These are phyloP conservation scores for Plodia interpunctella DNA, from an alignment of 1,140 invertebrate species.

Conservation along the genomic window DNA sequence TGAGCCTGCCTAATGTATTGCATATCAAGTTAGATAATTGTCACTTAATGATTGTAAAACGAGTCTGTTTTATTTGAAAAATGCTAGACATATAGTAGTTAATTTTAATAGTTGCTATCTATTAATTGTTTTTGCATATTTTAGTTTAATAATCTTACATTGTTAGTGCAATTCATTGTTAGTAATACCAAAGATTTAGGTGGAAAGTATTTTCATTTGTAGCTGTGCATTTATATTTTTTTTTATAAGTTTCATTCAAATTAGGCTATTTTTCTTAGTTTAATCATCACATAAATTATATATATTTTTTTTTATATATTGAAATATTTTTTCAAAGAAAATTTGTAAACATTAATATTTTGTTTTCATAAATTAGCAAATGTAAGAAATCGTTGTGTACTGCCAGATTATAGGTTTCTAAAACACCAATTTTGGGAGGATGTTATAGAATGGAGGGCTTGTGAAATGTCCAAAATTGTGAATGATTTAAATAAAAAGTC, in stretches of 20 bases:
- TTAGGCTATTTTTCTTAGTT: too few species aligned
- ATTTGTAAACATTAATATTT: too few species aligned
- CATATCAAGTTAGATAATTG: slow-evolving; percentile 66
- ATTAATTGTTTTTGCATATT: slow-evolving; percentile 40
- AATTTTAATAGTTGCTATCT: slow-evolving; percentile 32
- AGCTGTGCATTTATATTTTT: too few species aligned
- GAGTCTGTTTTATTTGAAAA: slow-evolving; percentile 29
- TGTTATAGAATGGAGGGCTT: slow-evolving; percentile 34
- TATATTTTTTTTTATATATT: too few species aligned
- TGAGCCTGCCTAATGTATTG: slow-evolving; percentile 67
- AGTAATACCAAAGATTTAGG: too few species aligned
- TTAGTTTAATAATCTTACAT: too few species aligned
- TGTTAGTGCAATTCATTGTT: too few species aligned
- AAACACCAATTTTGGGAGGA: slow-evolving; percentile 54
- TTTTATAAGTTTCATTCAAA: too few species aligned
- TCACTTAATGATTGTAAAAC: slow-evolving; percentile 30
- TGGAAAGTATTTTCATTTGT: too few species aligned
- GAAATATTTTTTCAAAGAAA: too few species aligned
- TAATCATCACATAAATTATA: too few species aligned
- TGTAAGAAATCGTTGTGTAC: slow-evolving; percentile 60
- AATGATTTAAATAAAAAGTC: not conserved
- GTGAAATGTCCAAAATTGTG: slow-evolving; percentile 24
- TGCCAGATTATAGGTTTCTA: slow-evolving; percentile 69
- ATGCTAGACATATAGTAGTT: slow-evolving; percentile 40
- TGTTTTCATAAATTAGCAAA: slow-evolving; percentile 27